Percentiles rank a stretch among this genome's conserved stretches.
These are phyloP conservation scores for Andrena bucephala DNA, from an alignment of 2,888 invertebrate species.

Conservation along the genomic window DNA sequence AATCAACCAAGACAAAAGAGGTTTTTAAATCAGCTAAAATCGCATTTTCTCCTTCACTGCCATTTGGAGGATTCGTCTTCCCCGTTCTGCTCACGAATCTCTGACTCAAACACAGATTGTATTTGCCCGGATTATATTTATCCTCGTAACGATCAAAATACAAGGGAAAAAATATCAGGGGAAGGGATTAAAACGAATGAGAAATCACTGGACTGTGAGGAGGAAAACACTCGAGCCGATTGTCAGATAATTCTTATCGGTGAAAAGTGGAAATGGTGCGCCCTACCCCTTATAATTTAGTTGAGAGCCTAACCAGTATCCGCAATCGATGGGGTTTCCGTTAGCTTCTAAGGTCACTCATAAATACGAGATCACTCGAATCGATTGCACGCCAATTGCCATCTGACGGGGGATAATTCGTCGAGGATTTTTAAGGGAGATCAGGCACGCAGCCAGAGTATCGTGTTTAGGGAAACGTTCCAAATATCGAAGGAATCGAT, in stretches of 20 bases:
- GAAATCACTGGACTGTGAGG: background rate
- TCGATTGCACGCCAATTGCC: conserved; percentile 47
- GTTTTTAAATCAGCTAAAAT: background rate
- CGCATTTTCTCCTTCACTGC: background rate
- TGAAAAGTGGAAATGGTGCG: conserved; percentile 26
- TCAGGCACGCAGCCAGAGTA: conserved; percentile 46
- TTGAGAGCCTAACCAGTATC: conserved; percentile 43
- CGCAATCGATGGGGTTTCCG: conserved; percentile 53
- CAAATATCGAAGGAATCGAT: conserved; percentile 28
- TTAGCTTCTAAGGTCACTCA: conserved; percentile 55
- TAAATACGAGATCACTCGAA: conserved; percentile 57
- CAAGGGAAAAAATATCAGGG: no score
- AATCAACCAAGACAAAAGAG: background rate
- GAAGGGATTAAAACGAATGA: background rate
- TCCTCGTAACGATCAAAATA: background rate
- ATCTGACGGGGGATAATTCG: conserved; percentile 39
- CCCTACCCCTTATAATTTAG: conserved; percentile 45
- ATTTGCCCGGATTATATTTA: no score
- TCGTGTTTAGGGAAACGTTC: conserved; percentile 51
- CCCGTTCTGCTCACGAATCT: background rate
- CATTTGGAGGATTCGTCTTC: background rate
- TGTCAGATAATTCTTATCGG: conserved; percentile 27
- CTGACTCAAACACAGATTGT: background rate
- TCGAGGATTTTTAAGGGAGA: conserved; percentile 45
- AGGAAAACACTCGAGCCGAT: conserved; percentile 4